Base-by-base conservation (phyloP, 2,888 invertebrate genomes). In the Pandemis heparana region DNA sequence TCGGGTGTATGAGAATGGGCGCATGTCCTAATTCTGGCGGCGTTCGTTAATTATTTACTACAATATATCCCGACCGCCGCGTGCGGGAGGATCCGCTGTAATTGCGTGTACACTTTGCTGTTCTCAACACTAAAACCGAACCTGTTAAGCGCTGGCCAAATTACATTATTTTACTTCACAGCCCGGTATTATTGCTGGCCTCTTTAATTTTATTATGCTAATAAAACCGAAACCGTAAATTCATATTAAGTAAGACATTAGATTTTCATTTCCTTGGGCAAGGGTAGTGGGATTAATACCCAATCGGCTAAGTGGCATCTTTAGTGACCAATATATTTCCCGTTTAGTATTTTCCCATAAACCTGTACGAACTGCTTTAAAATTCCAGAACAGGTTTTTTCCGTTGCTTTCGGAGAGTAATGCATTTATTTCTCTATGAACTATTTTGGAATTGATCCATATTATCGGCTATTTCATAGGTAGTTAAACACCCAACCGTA, bases 1-100 rank as follows among this genome's bases (percentile, higher is more conserved):
- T 61, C 61, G 82, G 85, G 85, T 82, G 80, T 79, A 80, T 79
- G 80, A 79, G 80, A 71, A 75, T 66, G 71, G 70, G 77, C 79
- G 77, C 78, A 79, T 80, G 82, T 84, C 85, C 85, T 86, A 85
- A 88, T 87, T 85, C 84, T 84, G 83, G 83, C 83, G 79, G 78
- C 79, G 81, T 86, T 88, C 87, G 85, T 89, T 89, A 89, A 89
- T 89, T 88, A 89, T 90, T 89, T 87, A 88, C 83, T 86, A 82
- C 85, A 84, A 87, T 85, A 87, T 81, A 86, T 85, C 83, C 85
- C 82, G 80, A 79, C 77, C 78, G 79, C 79, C 82, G 82, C 84
- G 84, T 80, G 78, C 77, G 79, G 81, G 78, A 66, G 78, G 77
- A 81, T 81, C 83, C 85, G 83, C 84, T 85, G 84, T 89, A 87